Conservation (phyloP, 2,888 invertebrate species). For the Sussaba pulchella region DNA sequence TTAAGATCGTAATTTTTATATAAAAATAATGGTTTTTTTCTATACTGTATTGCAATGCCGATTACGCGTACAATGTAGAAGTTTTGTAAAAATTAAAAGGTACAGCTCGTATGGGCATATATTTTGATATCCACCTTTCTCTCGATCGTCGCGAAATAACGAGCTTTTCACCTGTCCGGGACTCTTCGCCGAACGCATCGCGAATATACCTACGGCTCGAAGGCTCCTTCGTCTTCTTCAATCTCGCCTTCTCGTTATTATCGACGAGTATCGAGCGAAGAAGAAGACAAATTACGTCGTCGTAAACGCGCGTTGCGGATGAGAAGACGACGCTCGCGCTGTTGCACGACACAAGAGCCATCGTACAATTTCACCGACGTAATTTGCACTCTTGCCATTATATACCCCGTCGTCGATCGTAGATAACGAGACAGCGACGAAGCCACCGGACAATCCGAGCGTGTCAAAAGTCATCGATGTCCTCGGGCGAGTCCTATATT, state of each 20-base stretch:
- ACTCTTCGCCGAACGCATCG: conserved; percentile 29
- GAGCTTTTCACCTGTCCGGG: conserved; percentile 49
- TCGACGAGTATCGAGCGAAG: conserved; percentile 35
- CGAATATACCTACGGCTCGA: conserved; percentile 15
- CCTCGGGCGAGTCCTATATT: conserved; percentile 21
- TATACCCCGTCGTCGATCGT: conserved; percentile 28
- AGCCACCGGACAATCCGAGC: background rate
- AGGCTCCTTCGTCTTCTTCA: conserved; percentile 30
- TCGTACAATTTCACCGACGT: background rate
- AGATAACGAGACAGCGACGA: conserved; percentile 35
- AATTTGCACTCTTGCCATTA: conserved; percentile 11
- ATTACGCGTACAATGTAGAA: too few species aligned
- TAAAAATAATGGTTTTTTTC: background rate
- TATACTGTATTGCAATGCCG: conserved; percentile 10
- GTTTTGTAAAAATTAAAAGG: conserved; percentile 12
- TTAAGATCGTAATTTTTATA: too few species aligned
- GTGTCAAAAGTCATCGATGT: background rate
- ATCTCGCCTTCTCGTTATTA: conserved; percentile 30
- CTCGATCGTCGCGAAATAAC: conserved; percentile 39
- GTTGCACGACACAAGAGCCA: too few species aligned
- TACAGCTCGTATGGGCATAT: conserved; percentile 2
- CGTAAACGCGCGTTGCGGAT: too few species aligned
- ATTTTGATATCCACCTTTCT: conserved; percentile 43
- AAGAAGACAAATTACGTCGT: conserved; percentile 29
- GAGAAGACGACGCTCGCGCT: too few species aligned